A percentile compares a stretch with the other conserved stretches of the same genome.
These are phyloP conservation scores for Acrocephalus arundinaceus DNA, from an alignment of 2,113 vertebrate genomes.

Conservation along the genomic window DNA sequence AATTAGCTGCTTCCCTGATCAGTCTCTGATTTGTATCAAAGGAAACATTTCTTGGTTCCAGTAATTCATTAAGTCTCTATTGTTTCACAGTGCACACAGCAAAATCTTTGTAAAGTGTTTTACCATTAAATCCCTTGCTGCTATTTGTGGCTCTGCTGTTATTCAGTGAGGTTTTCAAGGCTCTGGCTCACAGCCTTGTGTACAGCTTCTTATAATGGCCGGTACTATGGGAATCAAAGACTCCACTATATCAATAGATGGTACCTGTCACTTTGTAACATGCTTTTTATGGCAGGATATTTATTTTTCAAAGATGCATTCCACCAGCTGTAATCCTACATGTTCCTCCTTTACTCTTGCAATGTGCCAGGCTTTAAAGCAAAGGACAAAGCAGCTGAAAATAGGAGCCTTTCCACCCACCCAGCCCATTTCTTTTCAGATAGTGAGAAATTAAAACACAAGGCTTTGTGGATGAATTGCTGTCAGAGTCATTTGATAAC, in stretches of 20 bases:
- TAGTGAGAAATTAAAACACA: constrained; percentile 53
- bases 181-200: constrained; percentile 23
- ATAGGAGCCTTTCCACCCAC: constrained; percentile 37
- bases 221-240: constrained; percentile 63
- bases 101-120: constrained; percentile 19
- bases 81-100: constrained; percentile 10
- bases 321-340: constrained; percentile 57
- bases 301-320: constrained; percentile 72
- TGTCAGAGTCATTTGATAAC: constrained; percentile 48
- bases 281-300: constrained; percentile 71
- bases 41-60: constrained; percentile 3
- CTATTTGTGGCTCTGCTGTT: constrained; percentile 35
- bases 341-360: constrained; percentile 57
- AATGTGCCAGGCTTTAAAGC: constrained; percentile 58
- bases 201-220: background rate
- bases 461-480: constrained; percentile 42
- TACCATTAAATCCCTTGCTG: constrained; percentile 37
- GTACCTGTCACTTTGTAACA: constrained; percentile 60
- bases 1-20: background rate
- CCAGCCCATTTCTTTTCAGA: constrained; percentile 55
- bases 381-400: constrained; percentile 70
- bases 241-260: constrained; percentile 54
- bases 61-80: constrained; percentile 34
- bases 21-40: background rate
- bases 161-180: constrained; percentile 36